These are phyloP conservation scores for Ryuthela nishihirai DNA, from an alignment of 2,888 invertebrate species.

Conservation along the genomic window DNA sequence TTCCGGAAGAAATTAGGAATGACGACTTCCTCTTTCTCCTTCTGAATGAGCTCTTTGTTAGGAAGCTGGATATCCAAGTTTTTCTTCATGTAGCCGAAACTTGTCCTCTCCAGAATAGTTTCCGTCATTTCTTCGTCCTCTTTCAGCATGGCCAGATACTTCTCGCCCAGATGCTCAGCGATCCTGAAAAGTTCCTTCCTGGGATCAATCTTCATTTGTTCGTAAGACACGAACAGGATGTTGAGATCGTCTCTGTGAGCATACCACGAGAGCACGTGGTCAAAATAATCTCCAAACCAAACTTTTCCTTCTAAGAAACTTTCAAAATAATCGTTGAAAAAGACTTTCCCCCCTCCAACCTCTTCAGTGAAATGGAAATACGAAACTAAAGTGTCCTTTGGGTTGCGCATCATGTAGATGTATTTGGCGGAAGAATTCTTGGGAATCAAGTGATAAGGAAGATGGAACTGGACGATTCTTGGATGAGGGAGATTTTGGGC, in stretches of 20 bases:
- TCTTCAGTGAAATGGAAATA: slow-evolving; percentile 47
- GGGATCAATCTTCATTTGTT: slow-evolving; percentile 48
- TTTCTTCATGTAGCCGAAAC: slow-evolving; percentile 4
- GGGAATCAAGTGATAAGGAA: not conserved
- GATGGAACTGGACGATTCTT: not conserved
- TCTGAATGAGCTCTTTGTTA: no score
- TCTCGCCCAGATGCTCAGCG: slow-evolving; percentile 28
- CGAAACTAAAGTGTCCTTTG: slow-evolving; percentile 52
- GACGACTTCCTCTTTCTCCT: no score
- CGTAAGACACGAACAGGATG: slow-evolving; percentile 49
- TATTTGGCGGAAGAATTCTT: slow-evolving; percentile 44
- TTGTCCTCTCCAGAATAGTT: not conserved
- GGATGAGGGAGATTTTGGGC: not conserved
- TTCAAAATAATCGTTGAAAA: slow-evolving; percentile 48
- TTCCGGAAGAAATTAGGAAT: no score
- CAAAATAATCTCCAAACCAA: slow-evolving; percentile 22
- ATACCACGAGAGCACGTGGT: no score
- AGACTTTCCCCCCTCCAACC: slow-evolving; percentile 10
- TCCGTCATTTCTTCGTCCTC: not conserved
- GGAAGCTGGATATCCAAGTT: no score
- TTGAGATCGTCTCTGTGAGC: slow-evolving; percentile 43
- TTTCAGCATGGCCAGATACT: not conserved
- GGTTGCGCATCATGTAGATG: slow-evolving; percentile 52
- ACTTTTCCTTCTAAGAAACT: slow-evolving; percentile 50
- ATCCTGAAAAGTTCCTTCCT: slow-evolving; percentile 31